These are phyloP conservation scores for Drosophila pectinifera DNA, from an alignment of 1,140 invertebrate genomes.

Conservation along the genomic window DNA sequence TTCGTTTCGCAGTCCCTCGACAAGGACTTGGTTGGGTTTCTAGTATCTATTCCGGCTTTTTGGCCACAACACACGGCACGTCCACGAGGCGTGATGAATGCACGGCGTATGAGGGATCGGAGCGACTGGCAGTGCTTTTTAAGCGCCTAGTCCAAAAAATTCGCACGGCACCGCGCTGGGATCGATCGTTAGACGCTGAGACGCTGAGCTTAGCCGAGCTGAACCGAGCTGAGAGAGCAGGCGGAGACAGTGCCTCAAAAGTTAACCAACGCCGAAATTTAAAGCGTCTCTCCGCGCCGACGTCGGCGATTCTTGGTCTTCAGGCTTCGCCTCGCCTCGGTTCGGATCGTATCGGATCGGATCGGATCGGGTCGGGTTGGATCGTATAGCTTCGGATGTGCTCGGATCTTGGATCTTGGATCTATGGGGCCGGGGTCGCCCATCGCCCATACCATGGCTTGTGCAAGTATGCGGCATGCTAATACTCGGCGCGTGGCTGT, in stretches of 20 bases:
- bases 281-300: conserved; percentile 49
- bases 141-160: conserved; percentile 78
- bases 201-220: conserved; percentile 24
- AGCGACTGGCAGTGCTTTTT: conserved; percentile 70
- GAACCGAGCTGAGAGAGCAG: conserved; percentile 49
- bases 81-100: conserved; percentile 75
- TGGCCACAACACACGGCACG: conserved; percentile 63
- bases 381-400: too few relatives aligned
- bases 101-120: conserved; percentile 76
- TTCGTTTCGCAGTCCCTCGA: conserved; percentile 53
- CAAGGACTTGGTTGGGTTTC: conserved; percentile 53
- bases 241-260: conserved; percentile 60
- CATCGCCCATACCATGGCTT: conserved; percentile 26
- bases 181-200: conserved; percentile 55
- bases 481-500: conserved; percentile 58
- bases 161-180: conserved; percentile 47
- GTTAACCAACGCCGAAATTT: conserved; percentile 62
- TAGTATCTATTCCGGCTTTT: conserved; percentile 5
- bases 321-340: conserved; percentile 25
- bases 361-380: conserved; percentile 3
- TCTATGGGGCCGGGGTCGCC: conserved; percentile 35
- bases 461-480: conserved; percentile 9
- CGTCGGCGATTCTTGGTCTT: conserved; percentile 59
- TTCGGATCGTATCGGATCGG: conserved; percentile 2
- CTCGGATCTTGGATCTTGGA: conserved; percentile 28